phyloP scores from a whole-genome alignment of 2,797 vertebrate species.

The Prunella strophiata region DNA sequence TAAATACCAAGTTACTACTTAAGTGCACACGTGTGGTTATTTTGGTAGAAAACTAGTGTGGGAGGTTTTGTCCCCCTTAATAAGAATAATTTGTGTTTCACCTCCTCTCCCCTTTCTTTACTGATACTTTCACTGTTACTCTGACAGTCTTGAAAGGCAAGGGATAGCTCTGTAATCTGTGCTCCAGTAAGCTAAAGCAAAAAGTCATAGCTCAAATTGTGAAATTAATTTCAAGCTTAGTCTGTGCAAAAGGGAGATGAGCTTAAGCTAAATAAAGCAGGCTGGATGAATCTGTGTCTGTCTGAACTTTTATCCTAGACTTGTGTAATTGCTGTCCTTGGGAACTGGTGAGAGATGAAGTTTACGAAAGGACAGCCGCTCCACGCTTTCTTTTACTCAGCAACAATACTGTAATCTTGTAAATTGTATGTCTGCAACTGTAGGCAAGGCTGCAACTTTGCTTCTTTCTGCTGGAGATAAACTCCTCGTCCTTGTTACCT shows the following conservation, averaged over 20 bases:
- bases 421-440: not conserved
- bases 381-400: not conserved
- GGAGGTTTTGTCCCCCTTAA: not conserved
- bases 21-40: accelerated
- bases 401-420: not conserved
- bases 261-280: not conserved
- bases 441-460: not conserved
- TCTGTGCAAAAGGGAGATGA: not conserved
- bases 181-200: not conserved
- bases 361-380: not conserved
- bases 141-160: not conserved
- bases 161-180: not conserved
- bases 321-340: not conserved
- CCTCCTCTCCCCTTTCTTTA: not conserved
- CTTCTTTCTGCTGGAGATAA: not conserved
- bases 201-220: not conserved
- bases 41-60: not conserved
- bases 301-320: not conserved
- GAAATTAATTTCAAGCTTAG: not conserved
- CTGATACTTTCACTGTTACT: not conserved
- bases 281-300: not conserved
- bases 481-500: not conserved
- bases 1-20: not conserved
- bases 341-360: not conserved
- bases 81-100: not conserved